These are phyloP conservation scores for Orycteropus afer DNA, from an alignment of 2,113 vertebrate species.

Conservation along the genomic window DNA sequence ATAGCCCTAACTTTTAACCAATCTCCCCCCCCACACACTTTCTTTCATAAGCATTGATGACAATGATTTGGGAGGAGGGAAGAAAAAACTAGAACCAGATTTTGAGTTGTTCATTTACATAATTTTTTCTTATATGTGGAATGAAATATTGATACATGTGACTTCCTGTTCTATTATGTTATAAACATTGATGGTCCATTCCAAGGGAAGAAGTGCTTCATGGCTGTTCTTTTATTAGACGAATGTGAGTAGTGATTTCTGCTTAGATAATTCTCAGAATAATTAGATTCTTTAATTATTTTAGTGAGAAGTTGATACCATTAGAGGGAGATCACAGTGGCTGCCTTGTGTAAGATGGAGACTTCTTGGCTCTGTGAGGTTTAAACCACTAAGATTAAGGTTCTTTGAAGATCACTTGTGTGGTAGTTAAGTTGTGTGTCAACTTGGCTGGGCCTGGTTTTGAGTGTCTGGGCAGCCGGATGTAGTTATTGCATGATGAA, in stretches of 20 bases:
- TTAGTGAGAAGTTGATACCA: neutral
- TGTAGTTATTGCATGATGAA: too few relatives aligned
- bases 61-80: neutral
- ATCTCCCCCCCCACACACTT: too few relatives aligned
- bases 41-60: neutral
- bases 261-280: slow-evolving; percentile 7
- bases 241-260: neutral
- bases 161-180: slow-evolving; percentile 19
- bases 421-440: too few relatives aligned
- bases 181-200: neutral
- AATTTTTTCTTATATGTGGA: slow-evolving; percentile 5
- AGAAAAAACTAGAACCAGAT: neutral
- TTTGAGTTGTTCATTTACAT: neutral
- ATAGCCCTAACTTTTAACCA: neutral
- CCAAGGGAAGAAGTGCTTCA: slow-evolving; percentile 26
- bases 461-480: too few relatives aligned
- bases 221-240: neutral
- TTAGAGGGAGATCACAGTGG: neutral
- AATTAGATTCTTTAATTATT: slow-evolving; percentile 3
- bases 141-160: neutral
- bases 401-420: slow-evolving; percentile 41
- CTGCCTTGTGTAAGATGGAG: neutral
- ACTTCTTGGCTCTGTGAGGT: slow-evolving; percentile 2
- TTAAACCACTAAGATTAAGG: neutral
- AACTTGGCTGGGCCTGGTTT: too few relatives aligned